These are phyloP conservation scores for Dyspetes luteomarginatus DNA, from an alignment of 2,888 invertebrate genomes.

Conservation along the genomic window DNA sequence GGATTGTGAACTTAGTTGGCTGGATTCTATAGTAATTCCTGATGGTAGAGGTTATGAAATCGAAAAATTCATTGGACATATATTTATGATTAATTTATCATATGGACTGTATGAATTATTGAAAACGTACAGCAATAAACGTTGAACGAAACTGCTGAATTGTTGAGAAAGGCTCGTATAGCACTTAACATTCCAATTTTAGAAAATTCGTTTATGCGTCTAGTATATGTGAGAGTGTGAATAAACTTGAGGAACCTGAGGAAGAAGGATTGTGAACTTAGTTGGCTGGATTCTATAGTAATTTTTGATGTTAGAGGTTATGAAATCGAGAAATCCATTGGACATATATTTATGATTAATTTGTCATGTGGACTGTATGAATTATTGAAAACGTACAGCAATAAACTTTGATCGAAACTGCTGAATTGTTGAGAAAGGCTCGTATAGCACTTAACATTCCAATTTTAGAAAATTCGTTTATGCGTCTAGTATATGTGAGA, in stretches of 20 bases:
- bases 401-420: too few species aligned
- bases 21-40: conserved; percentile 8
- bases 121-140: too few species aligned
- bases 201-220: too few species aligned
- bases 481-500: too few species aligned
- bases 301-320: conserved; percentile 4
- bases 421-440: too few species aligned
- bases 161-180: too few species aligned
- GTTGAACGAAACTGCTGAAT: too few species aligned
- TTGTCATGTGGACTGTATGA: conserved; percentile 14
- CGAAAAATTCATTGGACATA: conserved; percentile 29
- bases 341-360: conserved; percentile 20
- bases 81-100: conserved; percentile 31
- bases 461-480: too few species aligned
- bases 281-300: conserved; percentile 5
- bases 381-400: conserved; percentile 20
- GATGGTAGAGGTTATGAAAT: background rate
- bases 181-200: too few species aligned
- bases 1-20: conserved; percentile 24
- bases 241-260: conserved; percentile 4
- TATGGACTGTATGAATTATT: conserved; percentile 9
- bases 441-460: too few species aligned
- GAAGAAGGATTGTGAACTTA: conserved; percentile 20
- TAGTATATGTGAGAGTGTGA: too few species aligned
- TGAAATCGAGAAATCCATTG: conserved; percentile 29